Evolutionary conservation across 2,797 vertebrate species (phyloP).

Genomic region (Channa striata): DNA sequence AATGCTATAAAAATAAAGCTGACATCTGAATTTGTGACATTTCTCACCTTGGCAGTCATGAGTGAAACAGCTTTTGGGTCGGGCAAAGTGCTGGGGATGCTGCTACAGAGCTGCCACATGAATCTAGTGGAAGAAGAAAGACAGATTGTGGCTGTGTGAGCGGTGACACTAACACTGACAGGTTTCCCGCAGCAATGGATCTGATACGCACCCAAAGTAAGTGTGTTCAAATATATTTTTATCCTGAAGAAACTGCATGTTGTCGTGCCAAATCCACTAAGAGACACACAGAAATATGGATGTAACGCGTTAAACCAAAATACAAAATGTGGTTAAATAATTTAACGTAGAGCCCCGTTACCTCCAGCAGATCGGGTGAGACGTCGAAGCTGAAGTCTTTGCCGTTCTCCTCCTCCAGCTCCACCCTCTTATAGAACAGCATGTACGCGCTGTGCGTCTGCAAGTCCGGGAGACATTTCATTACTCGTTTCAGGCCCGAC

Average conservation of each 20-base stretch:
- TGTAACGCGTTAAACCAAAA: not conserved
- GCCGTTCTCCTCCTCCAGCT: slow-evolving; percentile 95
- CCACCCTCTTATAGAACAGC: slow-evolving; percentile 98
- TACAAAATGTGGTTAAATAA: not conserved
- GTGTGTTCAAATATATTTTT: slow-evolving; percentile 99
- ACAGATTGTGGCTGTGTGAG: not conserved
- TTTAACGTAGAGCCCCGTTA: not conserved
- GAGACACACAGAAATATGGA: slow-evolving; percentile 41
- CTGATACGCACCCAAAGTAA: slow-evolving; percentile 93
- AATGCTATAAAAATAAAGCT: no score
- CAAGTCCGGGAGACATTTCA: not conserved
- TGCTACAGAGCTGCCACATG: slow-evolving; percentile 99
- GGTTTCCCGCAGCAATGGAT: not conserved
- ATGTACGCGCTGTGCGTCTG: slow-evolving; percentile 99
- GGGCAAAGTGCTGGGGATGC: slow-evolving; percentile 96
- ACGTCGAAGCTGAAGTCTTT: slow-evolving; percentile 96
- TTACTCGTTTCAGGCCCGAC: not conserved
- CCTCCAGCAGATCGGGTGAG: slow-evolving; percentile 92
- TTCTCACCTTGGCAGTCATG: slow-evolving; percentile 97
- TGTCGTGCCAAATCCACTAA: slow-evolving; percentile 99
- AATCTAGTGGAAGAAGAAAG: slow-evolving; percentile 76
- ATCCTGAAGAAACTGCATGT: slow-evolving; percentile 99
- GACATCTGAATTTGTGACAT: no score
- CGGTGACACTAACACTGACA: not conserved
- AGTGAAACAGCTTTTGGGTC: slow-evolving; percentile 97